These are phyloP conservation scores for Darwinula stevensoni DNA, from an alignment of 2,888 invertebrate genomes.

Conservation along the genomic window DNA sequence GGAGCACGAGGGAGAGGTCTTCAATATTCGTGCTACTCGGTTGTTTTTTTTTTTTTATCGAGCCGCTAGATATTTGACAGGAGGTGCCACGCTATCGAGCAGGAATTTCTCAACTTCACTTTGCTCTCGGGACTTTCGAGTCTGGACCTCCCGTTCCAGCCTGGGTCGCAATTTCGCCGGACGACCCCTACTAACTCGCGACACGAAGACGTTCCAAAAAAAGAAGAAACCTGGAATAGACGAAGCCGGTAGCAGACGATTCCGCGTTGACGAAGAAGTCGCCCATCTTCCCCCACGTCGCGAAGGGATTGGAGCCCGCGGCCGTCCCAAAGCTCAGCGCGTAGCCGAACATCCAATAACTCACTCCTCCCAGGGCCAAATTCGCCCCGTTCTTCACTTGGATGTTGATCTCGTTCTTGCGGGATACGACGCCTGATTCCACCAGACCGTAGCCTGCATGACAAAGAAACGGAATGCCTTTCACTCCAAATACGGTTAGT, in stretches of 20 bases:
- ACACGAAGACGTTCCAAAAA: too few species aligned
- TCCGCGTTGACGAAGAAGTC: conserved; percentile 17
- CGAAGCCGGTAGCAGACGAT: neutral
- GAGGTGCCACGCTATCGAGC: too few species aligned
- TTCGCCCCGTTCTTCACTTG: conserved; percentile 22
- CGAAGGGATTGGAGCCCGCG: conserved; percentile 14
- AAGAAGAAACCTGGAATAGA: conserved; percentile 1
- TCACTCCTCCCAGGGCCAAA: conserved; percentile 20
- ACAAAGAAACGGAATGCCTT: neutral
- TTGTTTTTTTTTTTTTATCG: too few species aligned
- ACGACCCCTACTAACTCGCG: too few species aligned
- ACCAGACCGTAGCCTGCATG: conserved; percentile 18
- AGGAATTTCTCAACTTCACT: too few species aligned
- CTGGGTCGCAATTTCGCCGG: too few species aligned
- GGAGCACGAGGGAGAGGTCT: too few species aligned
- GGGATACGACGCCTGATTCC: conserved; percentile 17
- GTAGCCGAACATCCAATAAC: conserved; percentile 20
- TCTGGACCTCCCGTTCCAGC: too few species aligned
- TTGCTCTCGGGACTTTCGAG: too few species aligned
- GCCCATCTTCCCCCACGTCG: conserved; percentile 14
- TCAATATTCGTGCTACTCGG: too few species aligned
- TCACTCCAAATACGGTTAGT: neutral
- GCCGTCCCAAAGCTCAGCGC: conserved; percentile 14
- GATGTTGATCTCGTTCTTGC: conserved; percentile 19
- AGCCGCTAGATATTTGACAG: too few species aligned